A percentile compares a stretch with the other conserved stretches of the same genome.
phyloP scores from a whole-genome alignment of 2,797 vertebrate genomes.

The Syndactyla subalaris region DNA sequence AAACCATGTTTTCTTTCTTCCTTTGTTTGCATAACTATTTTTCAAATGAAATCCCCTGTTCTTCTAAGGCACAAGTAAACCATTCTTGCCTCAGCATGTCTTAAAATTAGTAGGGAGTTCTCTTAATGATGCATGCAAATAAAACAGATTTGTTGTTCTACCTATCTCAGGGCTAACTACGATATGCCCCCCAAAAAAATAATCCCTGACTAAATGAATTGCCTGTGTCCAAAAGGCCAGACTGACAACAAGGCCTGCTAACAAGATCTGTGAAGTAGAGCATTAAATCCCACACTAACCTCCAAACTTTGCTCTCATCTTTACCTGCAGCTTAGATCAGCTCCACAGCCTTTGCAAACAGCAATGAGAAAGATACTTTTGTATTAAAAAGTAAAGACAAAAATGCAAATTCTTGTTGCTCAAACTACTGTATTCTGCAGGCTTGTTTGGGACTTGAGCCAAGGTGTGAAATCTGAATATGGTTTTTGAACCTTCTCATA shows the following conservation, averaged over 20 bases:
- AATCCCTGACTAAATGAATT: not conserved
- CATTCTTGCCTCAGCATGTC: not conserved
- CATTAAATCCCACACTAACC: not conserved
- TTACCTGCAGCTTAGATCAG: not conserved
- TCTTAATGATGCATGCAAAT: not conserved
- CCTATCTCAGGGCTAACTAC: not conserved
- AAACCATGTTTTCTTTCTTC: not conserved
- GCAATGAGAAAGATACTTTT: not conserved
- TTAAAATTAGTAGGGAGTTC: not conserved
- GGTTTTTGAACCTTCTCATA: not conserved
- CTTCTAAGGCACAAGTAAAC: not conserved
- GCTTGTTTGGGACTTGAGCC: not conserved
- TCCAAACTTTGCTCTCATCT: not conserved
- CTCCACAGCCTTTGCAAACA: not conserved
- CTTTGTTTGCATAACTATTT: not conserved
- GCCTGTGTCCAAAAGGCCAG: not conserved
- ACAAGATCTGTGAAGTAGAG: not conserved
- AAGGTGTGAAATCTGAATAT: not conserved
- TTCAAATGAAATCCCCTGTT: not conserved
- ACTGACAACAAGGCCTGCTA: not conserved
- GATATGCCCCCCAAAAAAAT: not conserved
- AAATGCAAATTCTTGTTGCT: rapidly evolving
- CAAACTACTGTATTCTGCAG: not conserved
- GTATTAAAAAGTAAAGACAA: not conserved
- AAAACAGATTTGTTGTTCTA: not conserved